phyloP scores from a whole-genome alignment of 1,140 invertebrate genomes.

The Neelides sp. region DNA sequence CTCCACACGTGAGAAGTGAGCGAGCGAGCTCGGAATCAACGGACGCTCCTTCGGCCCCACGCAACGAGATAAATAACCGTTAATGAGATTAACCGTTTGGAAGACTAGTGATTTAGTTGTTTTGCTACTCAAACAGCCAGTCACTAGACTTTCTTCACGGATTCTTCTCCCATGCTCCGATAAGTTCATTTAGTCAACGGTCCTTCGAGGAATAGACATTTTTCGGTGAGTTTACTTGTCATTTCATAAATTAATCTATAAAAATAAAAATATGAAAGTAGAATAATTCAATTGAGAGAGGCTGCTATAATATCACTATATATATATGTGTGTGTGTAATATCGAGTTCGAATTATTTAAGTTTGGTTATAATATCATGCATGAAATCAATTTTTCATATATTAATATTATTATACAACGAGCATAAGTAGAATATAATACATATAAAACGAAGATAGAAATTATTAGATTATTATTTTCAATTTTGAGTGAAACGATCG shows the following conservation, averaged over 20 bases:
- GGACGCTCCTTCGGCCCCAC: too few species aligned
- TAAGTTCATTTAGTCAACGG: neutral
- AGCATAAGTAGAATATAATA: neutral
- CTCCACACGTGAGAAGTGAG: too few species aligned
- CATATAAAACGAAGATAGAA: neutral
- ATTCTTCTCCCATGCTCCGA: slow-evolving; percentile 11
- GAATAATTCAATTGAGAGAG: slow-evolving; percentile 6
- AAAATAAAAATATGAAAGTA: too few species aligned
- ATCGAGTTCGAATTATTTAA: neutral
- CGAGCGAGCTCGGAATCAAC: too few species aligned
- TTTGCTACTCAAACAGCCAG: slow-evolving; percentile 21
- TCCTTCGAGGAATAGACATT: too few species aligned
- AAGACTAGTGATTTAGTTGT: slow-evolving; percentile 31
- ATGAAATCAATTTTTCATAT: neutral
- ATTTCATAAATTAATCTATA: too few species aligned
- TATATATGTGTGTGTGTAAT: neutral
- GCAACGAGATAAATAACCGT: too few species aligned
- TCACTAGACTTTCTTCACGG: slow-evolving; percentile 30
- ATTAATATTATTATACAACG: neutral
- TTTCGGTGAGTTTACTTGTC: neutral
- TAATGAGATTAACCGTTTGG: slow-evolving; percentile 18
- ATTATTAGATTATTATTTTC: too few species aligned
- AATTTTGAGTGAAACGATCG: too few species aligned
- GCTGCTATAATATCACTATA: neutral
- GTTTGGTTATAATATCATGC: neutral